Evolutionary conservation across 1,140 invertebrate species (phyloP), one percentile per base, ranked within the genome.

Genomic region (Oedothorax gibbosus): DNA sequence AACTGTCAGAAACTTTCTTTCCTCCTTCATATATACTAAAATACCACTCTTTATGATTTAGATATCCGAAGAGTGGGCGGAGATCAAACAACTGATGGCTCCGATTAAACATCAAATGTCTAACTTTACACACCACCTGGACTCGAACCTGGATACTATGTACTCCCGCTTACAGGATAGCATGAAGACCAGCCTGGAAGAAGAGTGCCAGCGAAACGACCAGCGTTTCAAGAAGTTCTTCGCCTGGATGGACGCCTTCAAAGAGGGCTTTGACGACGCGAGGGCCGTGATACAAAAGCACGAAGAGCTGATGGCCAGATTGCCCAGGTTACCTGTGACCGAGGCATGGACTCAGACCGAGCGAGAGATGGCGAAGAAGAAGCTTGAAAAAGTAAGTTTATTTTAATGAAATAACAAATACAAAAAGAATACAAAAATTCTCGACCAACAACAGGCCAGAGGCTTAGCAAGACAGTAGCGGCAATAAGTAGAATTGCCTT

Each of bases 331-430:
- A 2, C 21, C 64, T 21, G 75, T 64, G 1, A 68, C 65, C 2
- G 75, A 62, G 10, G 75, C 35, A 0, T 77, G 75, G 75, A 12
- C 57, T 18, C 75, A 77, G 9, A 77, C 75, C 0, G 75, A 77
- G 35, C 51, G 14, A n/a, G 53, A 57, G 0, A 2, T 57, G 54
- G 9, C n/a, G 7, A n/a, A 3, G 14, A 77, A 64, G 20, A 77
- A 64, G 60, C 54, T 21, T 35, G 18, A 64, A 10, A 15, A n/a
- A 6, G 35, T 35, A 35, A 35, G 35, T 35, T 35, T 2, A 35
- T n/a, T n/a, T n/a, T n/a, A n/a, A n/a, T n/a, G n/a, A n/a, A n/a
- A n/a, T n/a, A n/a, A n/a, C n/a, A n/a, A n/a, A n/a, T n/a, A n/a
- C n/a, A n/a, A n/a, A n/a, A n/a, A n/a, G n/a, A n/a, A n/a, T n/a